Percentiles rank a stretch among this genome's conserved stretches.
phyloP scores from a whole-genome alignment of 2,113 vertebrate genomes.

The Cranoglanis bouderius region DNA sequence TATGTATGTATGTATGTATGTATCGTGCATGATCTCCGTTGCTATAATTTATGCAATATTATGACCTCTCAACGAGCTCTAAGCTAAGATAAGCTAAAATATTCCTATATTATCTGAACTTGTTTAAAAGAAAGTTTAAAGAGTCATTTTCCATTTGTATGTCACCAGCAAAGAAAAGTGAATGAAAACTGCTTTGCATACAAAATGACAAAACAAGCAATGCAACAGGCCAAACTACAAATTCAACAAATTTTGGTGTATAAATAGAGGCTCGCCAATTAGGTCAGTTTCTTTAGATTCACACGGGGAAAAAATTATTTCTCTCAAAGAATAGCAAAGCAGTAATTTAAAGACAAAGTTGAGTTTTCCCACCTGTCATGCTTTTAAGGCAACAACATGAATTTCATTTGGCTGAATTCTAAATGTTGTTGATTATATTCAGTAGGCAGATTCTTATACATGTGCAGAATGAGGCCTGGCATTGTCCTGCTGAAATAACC shows the following conservation, averaged over 20 bases:
- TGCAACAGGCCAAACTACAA: background rate
- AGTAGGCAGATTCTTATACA: background rate
- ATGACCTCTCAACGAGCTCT: too few relatives aligned
- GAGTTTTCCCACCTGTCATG: background rate
- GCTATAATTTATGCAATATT: too few relatives aligned
- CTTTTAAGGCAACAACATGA: background rate
- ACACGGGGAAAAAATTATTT: background rate
- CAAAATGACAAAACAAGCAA: background rate
- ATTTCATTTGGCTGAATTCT: background rate
- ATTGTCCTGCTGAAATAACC: too few relatives aligned
- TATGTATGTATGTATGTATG: too few relatives aligned
- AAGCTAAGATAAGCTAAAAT: too few relatives aligned
- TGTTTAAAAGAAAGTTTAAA: background rate
- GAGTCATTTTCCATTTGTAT: background rate
- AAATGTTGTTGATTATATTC: background rate
- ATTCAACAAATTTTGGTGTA: too few relatives aligned
- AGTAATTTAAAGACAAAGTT: background rate
- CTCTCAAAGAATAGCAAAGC: background rate
- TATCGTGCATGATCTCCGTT: background rate
- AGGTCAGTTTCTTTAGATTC: background rate
- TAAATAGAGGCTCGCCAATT: background rate
- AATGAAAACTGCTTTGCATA: background rate
- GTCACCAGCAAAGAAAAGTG: background rate
- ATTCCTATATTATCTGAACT: background rate
- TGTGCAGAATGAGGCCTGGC: too few relatives aligned